Percentiles rank a stretch among this genome's conserved stretches.
phyloP scores from a whole-genome alignment of 2,113 vertebrate genomes.

The Brienomyrus longianalis region DNA sequence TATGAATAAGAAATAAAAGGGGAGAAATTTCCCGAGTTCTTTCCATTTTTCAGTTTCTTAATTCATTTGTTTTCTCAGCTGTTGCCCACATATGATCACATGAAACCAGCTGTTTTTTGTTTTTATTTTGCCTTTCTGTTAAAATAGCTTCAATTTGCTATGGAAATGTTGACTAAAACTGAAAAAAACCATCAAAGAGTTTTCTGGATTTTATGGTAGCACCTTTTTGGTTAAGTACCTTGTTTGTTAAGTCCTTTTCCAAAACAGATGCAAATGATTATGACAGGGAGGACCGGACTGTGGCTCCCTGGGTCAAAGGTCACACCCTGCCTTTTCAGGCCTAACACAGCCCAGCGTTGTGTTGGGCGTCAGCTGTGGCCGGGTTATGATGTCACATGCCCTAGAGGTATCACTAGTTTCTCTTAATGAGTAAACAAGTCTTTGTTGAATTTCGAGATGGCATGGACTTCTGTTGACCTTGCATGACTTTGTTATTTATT shows the following conservation, averaged over 20 bases:
- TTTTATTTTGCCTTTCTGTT: neutral
- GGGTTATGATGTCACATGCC: slow-evolving; percentile 1
- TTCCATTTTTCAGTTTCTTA: neutral
- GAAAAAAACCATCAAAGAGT: neutral
- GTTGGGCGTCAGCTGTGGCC: neutral
- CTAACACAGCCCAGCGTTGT: neutral
- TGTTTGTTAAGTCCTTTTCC: neutral
- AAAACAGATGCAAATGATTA: slow-evolving; percentile 21
- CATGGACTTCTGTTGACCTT: slow-evolving; percentile 12
- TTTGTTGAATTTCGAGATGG: neutral
- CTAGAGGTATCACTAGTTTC: neutral
- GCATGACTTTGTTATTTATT: neutral
- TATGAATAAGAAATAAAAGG: neutral
- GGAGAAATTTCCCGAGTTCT: neutral
- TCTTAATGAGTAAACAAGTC: slow-evolving; percentile 19
- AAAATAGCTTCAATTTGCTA: neutral
- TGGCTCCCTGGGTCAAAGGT: slow-evolving; percentile 3
- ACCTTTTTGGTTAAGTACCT: neutral
- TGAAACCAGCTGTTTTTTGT: neutral
- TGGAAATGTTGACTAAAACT: neutral
- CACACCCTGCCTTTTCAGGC: slow-evolving; percentile 21
- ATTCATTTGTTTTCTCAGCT: neutral
- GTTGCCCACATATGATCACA: neutral
- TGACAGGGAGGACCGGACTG: neutral
- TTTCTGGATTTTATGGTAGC: neutral